A percentile compares a stretch with the other conserved stretches of the same genome.
phyloP scores from a whole-genome alignment of 2,797 vertebrate genomes.

The Takifugu ocellatus region DNA sequence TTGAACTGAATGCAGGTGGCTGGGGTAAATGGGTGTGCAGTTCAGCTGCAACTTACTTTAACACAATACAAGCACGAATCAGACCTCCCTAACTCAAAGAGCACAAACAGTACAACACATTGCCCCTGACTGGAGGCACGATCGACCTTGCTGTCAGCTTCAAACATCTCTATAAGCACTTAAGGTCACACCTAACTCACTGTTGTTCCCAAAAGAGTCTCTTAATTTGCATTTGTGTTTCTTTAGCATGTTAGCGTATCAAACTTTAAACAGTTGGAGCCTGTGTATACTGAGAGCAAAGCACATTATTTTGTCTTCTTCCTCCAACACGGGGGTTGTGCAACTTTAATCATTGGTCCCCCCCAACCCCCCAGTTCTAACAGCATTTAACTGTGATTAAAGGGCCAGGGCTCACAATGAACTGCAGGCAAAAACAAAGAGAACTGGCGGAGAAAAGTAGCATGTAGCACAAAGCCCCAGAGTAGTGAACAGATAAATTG shows the following conservation, averaged over 20 bases:
- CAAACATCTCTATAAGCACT: conserved; percentile 5
- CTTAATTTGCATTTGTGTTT: conserved; percentile 57
- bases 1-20: conserved; percentile 55
- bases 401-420: conserved; percentile 72
- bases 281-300: conserved; percentile 73
- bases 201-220: conserved; percentile 28
- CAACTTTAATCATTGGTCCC: conserved; percentile 57
- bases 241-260: conserved; percentile 66
- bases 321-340: conserved; percentile 59
- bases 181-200: background rate
- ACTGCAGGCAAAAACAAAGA: conserved; percentile 60
- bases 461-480: conserved; percentile 45
- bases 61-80: conserved; percentile 69
- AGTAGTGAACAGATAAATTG: conserved; percentile 38
- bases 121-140: conserved; percentile 34
- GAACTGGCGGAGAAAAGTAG: conserved; percentile 42
- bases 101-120: conserved; percentile 54
- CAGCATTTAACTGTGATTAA: conserved; percentile 77
- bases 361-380: conserved; percentile 52
- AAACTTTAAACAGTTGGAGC: conserved; percentile 72
- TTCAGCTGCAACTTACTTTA: conserved; percentile 62
- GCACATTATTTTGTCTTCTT: conserved; percentile 74
- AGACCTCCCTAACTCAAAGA: conserved; percentile 42
- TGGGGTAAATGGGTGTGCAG: conserved; percentile 67
- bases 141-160: conserved; percentile 36